phyloP scores from a whole-genome alignment of 2,888 invertebrate genomes.

The Yponomeuta plumbellus region DNA sequence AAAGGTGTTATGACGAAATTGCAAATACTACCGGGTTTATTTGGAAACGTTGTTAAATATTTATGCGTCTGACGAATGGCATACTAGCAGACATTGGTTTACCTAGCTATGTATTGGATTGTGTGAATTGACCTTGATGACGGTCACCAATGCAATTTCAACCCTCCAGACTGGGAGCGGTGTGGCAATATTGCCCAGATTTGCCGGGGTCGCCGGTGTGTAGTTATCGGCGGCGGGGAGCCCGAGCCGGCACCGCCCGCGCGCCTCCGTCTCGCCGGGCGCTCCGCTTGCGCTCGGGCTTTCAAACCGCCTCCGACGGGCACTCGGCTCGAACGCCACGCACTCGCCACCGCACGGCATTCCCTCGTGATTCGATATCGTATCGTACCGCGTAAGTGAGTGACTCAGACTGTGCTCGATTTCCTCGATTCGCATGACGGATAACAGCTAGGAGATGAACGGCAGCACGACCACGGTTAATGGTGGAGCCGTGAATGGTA shows the following conservation, averaged over 20 bases:
- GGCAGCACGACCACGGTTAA: conserved; percentile 74
- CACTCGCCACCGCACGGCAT: conserved; percentile 36
- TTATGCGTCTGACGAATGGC: not conserved
- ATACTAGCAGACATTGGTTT: not conserved
- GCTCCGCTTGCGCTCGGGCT: conserved; percentile 59
- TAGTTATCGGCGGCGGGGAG: conserved; percentile 31
- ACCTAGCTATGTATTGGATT: not conserved
- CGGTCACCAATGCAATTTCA: conserved; percentile 61
- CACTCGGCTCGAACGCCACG: conserved; percentile 67
- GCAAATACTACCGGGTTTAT: conserved; percentile 6
- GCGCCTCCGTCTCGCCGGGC: conserved; percentile 56
- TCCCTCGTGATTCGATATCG: conserved; percentile 54
- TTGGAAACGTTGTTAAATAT: not conserved
- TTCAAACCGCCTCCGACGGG: conserved; percentile 75
- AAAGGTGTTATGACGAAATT: not conserved
- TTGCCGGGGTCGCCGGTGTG: conserved; percentile 35
- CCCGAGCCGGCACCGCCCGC: conserved; percentile 51
- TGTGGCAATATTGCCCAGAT: conserved; percentile 13
- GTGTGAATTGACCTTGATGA: conserved; percentile 57
- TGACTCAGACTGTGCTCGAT: conserved; percentile 56
- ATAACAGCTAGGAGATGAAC: conserved; percentile 66
- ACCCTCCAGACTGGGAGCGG: conserved; percentile 43
- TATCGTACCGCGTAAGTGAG: conserved; percentile 55
- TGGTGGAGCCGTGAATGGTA: conserved; percentile 68
- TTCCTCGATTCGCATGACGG: conserved; percentile 54